Evolutionary conservation across 2,113 vertebrate genomes (phyloP).

Genomic region (human): GRCh38 chr3:26606501-26607000

Average conservation of each 20-base stretch:
- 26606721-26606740: neutral
- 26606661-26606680: neutral
- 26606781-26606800: neutral
- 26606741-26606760: neutral
- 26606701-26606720: neutral
- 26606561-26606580: neutral
- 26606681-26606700: no score
- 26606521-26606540: neutral
- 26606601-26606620: rapidly evolving
- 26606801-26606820: neutral
- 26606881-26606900: neutral
- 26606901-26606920: neutral
- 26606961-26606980: neutral
- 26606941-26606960: neutral
- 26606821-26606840: neutral
- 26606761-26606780: neutral
- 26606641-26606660: neutral
- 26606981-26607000: neutral
- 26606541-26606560: neutral
- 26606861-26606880: neutral
- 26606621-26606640: neutral
- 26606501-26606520: neutral
- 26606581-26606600: neutral
- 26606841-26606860: neutral
- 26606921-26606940: neutral